phyloP scores from a whole-genome alignment of 2,797 vertebrate genomes.

The Microtus californicus region DNA sequence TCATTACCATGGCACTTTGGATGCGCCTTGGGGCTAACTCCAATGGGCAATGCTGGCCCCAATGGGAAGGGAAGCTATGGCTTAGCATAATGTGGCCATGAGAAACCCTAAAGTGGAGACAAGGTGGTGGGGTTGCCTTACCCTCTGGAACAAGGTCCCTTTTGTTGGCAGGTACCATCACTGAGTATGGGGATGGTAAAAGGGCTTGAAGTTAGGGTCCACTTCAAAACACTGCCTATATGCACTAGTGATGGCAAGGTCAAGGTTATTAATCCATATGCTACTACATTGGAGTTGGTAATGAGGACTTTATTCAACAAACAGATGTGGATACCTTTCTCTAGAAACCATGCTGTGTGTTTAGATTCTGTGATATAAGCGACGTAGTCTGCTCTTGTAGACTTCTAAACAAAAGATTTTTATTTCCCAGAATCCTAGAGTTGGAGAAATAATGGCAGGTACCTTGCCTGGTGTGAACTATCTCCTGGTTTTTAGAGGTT shows the following conservation, averaged over 20 bases:
- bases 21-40: background rate
- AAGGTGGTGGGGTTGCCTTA: background rate
- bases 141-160: background rate
- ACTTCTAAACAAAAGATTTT: background rate
- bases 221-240: background rate
- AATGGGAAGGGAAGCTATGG: no score
- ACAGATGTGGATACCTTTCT: background rate
- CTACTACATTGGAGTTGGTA: background rate
- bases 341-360: background rate
- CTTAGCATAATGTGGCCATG: rapidly evolving
- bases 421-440: background rate
- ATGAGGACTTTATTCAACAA: conserved; percentile 36
- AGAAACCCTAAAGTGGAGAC: background rate
- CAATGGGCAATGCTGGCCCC: no score
- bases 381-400: background rate
- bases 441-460: background rate
- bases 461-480: background rate
- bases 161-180: background rate
- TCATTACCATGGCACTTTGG: background rate
- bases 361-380: background rate
- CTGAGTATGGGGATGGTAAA: background rate
- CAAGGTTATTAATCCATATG: background rate
- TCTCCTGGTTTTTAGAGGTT: background rate
- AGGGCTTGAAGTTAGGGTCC: background rate
- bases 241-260: background rate